phyloP scores from a whole-genome alignment of 2,888 invertebrate species.

The Deilephila porcellus region DNA sequence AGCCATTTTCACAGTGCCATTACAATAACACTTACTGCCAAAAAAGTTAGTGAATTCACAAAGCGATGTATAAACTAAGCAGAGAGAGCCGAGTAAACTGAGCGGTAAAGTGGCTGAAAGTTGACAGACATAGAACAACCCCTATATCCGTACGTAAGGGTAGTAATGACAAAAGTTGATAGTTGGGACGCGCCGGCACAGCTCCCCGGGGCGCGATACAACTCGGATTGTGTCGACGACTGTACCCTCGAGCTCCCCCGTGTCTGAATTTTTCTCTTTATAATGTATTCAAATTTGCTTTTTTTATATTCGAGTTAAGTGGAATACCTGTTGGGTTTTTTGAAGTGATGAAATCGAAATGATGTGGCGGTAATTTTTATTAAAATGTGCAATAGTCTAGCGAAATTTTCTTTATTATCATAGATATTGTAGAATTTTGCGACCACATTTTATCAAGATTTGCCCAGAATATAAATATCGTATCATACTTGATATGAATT shows the following conservation, averaged over 20 bases:
- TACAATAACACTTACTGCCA: conserved; percentile 27
- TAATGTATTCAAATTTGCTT: conserved; percentile 15
- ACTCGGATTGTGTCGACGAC: conserved; percentile 26
- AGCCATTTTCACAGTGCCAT: not conserved
- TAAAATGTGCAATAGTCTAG: too few relatives aligned
- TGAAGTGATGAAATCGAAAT: too few relatives aligned
- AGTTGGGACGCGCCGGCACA: conserved; percentile 22
- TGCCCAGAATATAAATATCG: too few relatives aligned
- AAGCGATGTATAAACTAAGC: conserved; percentile 14
- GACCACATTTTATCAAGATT: too few relatives aligned
- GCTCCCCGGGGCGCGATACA: conserved; percentile 18
- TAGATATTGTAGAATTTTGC: too few relatives aligned
- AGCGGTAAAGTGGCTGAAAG: conserved; percentile 29
- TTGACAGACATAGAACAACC: conserved; percentile 26
- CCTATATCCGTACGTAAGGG: conserved; percentile 17
- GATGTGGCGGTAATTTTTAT: too few relatives aligned
- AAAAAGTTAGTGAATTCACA: conserved; percentile 25
- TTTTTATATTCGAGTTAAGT: not conserved
- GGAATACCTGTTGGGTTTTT: not conserved
- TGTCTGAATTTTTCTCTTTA: not conserved
- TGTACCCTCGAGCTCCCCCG: not conserved
- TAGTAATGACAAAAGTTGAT: conserved; percentile 29
- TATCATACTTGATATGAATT: too few relatives aligned
- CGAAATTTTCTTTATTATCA: too few relatives aligned
- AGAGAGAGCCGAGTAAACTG: conserved; percentile 22